Conservation (phyloP, 1,140 invertebrate species). For the Drosophila mayri region DNA sequence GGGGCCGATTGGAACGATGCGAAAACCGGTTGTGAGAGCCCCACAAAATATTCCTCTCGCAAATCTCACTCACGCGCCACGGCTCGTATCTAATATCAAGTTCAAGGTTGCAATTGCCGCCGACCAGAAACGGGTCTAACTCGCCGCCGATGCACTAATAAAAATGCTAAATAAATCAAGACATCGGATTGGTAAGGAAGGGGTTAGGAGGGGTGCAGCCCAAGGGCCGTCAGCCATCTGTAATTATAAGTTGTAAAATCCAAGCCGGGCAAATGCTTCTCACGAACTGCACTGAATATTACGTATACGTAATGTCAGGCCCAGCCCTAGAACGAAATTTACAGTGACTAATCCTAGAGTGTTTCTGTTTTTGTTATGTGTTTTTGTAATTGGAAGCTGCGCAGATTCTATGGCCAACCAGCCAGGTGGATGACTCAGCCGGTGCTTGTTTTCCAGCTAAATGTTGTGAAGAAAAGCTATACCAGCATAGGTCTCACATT, state of each 20-base stretch:
- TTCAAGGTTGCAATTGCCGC: conserved; percentile 70
- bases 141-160: conserved; percentile 67
- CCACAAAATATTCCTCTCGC: conserved; percentile 36
- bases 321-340: conserved; percentile 45
- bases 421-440: conserved; percentile 35
- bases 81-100: conserved; percentile 78
- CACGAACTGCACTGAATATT: conserved; percentile 60
- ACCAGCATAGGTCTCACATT: conserved; percentile 59
- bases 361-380: not conserved
- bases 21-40: conserved; percentile 64
- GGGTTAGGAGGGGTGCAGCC: not conserved
- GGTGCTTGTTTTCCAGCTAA: conserved; percentile 27
- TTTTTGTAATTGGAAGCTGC: conserved; percentile 78
- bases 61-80: conserved; percentile 34
- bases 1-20: conserved; percentile 11
- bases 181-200: conserved; percentile 2
- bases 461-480: conserved; percentile 49
- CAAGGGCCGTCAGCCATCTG: conserved; percentile 34
- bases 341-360: conserved; percentile 62
- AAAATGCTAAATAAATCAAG: conserved; percentile 66
- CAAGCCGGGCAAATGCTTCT: conserved; percentile 36
- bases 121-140: conserved; percentile 62
- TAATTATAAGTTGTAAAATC: conserved; percentile 63
- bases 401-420: conserved; percentile 58
- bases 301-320: conserved; percentile 54